Conservation (phyloP, 64 coral and sea anemone genomes). For the Acropora tenuis region DNA sequence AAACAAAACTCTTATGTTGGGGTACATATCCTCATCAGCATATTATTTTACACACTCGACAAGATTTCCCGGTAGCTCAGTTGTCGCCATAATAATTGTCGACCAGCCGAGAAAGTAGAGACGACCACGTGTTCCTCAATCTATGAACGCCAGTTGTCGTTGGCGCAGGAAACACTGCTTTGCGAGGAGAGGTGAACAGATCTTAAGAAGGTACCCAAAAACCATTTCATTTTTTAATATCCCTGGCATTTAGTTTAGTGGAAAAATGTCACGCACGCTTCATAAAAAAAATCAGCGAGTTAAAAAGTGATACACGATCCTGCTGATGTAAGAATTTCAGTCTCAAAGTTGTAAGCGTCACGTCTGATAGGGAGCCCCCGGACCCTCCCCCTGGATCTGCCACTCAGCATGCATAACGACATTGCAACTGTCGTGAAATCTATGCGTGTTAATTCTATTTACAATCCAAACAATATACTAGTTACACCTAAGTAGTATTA, state of each 20-base stretch:
- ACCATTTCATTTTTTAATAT: slow-evolving; percentile 41
- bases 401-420: not conserved
- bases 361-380: not conserved
- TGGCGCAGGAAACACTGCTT: slow-evolving; percentile 13
- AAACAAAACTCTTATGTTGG: too few relatives aligned
- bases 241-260: slow-evolving; percentile 54
- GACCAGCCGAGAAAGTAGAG: slow-evolving; percentile 36
- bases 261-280: slow-evolving; percentile 49
- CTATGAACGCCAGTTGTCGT: slow-evolving; percentile 11
- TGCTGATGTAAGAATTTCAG: slow-evolving; percentile 19
- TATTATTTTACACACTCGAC: too few relatives aligned
- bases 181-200: slow-evolving; percentile 44
- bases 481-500: too few relatives aligned
- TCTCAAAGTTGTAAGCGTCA: not conserved
- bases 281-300: slow-evolving; percentile 37
- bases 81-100: slow-evolving; percentile 56
- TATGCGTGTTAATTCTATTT: too few relatives aligned
- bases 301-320: slow-evolving; percentile 45
- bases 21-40: too few relatives aligned
- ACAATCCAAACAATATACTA: too few relatives aligned
- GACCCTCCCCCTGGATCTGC: not conserved
- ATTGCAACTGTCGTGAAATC: too few relatives aligned
- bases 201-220: slow-evolving; percentile 42
- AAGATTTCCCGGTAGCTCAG: not conserved
- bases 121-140: slow-evolving; percentile 20